Conservation (phyloP, 2,113 vertebrate species). For the Murina feae region DNA sequence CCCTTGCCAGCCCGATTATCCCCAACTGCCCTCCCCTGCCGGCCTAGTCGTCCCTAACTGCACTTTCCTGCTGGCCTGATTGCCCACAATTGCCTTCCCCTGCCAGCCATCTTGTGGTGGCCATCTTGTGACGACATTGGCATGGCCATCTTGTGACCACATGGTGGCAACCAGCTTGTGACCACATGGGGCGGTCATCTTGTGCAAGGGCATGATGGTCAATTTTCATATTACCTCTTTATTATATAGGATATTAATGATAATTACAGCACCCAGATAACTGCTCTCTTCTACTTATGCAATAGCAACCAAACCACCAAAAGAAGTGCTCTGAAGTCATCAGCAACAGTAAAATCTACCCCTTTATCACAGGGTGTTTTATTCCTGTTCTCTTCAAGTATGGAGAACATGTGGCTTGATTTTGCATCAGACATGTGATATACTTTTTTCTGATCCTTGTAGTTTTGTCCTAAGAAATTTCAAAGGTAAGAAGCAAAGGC, state of each 20-base stretch:
- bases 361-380: not conserved
- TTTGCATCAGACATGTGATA: not conserved
- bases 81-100: too few species aligned
- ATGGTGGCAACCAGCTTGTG: too few species aligned
- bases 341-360: not conserved
- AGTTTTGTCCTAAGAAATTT: not conserved
- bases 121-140: too few species aligned
- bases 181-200: too few species aligned
- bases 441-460: not conserved
- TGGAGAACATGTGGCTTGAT: not conserved
- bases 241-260: too few species aligned
- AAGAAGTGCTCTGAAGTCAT: not conserved
- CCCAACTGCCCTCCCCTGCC: too few species aligned
- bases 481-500: not conserved
- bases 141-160: too few species aligned
- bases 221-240: not conserved
- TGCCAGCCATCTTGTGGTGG: too few species aligned
- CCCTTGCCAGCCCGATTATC: too few species aligned
- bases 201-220: too few species aligned
- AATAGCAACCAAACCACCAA: not conserved
- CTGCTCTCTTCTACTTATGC: not conserved
- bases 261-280: conserved; percentile 8
- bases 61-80: too few species aligned
- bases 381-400: not conserved
- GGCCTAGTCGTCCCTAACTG: too few species aligned